Evolutionary conservation across 1,140 invertebrate species (phyloP), one percentile per base, ranked within the genome.

Genomic region (Sitophilus oryzae): DNA sequence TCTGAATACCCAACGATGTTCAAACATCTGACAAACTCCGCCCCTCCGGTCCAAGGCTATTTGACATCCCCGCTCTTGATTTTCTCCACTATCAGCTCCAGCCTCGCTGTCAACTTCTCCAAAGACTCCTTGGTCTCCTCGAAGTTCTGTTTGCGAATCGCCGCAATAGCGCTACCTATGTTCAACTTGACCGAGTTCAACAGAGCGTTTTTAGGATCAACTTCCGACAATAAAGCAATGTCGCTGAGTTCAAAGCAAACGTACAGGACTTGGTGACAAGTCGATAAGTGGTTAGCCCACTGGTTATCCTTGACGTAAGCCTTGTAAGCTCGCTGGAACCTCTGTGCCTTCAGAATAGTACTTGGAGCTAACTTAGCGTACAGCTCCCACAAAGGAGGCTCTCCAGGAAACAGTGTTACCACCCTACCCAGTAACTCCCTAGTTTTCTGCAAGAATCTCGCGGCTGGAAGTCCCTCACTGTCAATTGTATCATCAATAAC

Each of bases 341-440:
- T 79, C 62, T 83, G 82, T 0, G 73, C 76, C 64, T 80, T 78
- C 36, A 82, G 73, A 16, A 82, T 71, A 37, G 77, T 68, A n/a
- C 76, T 74, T 1, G 77, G 71, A n/a, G 82, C 80, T 19, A 93
- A 69, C 60, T 83, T 73, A 0, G 86, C 85, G 65, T 93, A 92
- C 9, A 90, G 68, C 64, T 83, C 78, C 91, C 90, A 94, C 23
- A 93, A 64, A 30, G 82, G 77, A 0, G 82, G 76, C 64, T 89
- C 83, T 59, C 81, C 84, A 38, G 81, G 75, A 63, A 81, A 76
- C 49, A 82, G 69, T 1, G 79, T 74, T 18, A 89, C 89, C 19
- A 96, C 79, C 54, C 88, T 43, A 1, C 89, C 92, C 67, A 96
- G 84, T 19, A 96, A 76, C 66, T 90, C 81, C 15, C 86, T 71